Conservation (phyloP, 2,797 vertebrate species). For the Typhlichthys eigenmanni region DNA sequence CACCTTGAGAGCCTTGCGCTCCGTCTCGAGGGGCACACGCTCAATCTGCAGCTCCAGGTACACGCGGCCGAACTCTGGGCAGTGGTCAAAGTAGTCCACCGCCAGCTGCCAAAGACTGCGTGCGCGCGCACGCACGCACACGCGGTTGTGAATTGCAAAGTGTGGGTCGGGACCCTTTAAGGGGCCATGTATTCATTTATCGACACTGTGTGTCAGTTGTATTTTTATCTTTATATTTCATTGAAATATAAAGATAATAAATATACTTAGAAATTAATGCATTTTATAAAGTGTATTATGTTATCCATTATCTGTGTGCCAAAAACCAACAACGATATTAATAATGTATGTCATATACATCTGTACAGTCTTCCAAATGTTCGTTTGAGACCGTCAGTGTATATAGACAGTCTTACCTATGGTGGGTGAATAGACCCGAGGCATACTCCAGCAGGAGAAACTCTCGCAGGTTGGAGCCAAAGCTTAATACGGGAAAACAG, state of each 20-base stretch:
- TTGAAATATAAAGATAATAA: no score
- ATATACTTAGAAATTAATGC: no score
- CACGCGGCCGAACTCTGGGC: slow-evolving; percentile 86
- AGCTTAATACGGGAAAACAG: slow-evolving; percentile 73
- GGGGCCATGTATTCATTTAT: not conserved
- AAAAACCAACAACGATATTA: no score
- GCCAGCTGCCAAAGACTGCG: slow-evolving; percentile 94
- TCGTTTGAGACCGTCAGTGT: no score
- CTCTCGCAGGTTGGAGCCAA: slow-evolving; percentile 95
- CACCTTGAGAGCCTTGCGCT: slow-evolving; percentile 94
- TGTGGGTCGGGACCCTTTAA: no score
- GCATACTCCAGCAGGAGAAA: slow-evolving; percentile 95
- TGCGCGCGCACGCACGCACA: slow-evolving; percentile 20
- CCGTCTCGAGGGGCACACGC: slow-evolving; percentile 88
- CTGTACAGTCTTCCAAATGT: no score
- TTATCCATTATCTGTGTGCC: no score
- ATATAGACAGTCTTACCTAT: slow-evolving; percentile 80
- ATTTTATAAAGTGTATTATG: no score
- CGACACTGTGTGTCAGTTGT: not conserved
- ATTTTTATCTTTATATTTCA: no score
- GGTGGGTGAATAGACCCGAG: slow-evolving; percentile 92
- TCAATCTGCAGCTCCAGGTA: slow-evolving; percentile 95
- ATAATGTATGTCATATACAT: no score
- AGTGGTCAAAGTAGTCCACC: slow-evolving; percentile 94
- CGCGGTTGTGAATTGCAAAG: not conserved